Evolutionary conservation across 2,888 invertebrate species (phyloP).

Genomic region (Andrena minutula): DNA sequence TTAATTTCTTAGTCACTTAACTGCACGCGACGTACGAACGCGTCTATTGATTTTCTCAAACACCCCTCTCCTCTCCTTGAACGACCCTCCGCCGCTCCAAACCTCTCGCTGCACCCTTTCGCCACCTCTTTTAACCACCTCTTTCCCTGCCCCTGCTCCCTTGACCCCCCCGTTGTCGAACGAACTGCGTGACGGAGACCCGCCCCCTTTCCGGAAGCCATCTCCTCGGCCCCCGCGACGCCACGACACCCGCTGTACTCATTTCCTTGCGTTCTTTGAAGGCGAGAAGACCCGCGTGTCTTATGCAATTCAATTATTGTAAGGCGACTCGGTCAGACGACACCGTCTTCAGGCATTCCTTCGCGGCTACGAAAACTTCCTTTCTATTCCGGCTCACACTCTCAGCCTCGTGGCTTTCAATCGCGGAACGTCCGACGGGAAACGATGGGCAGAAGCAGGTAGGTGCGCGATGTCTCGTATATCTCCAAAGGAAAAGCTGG

Average conservation of each 20-base stretch:
- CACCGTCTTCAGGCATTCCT: conserved; percentile 63
- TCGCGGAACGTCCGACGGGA: neutral
- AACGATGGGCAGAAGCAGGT: neutral
- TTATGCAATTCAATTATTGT: conserved; percentile 80
- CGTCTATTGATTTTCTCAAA: conserved; percentile 82
- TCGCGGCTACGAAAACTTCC: conserved; percentile 53
- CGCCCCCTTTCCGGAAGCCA: conserved; percentile 77
- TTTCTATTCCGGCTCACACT: neutral
- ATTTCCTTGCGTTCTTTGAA: conserved; percentile 75
- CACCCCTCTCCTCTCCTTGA: conserved; percentile 66
- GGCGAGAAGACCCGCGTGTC: conserved; percentile 78
- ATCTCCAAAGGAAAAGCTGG: neutral
- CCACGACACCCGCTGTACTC: conserved; percentile 67
- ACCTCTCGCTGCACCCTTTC: conserved; percentile 48
- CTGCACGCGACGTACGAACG: conserved; percentile 83
- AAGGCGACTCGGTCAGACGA: conserved; percentile 74
- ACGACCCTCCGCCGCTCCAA: conserved; percentile 50
- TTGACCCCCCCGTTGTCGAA: conserved; percentile 47
- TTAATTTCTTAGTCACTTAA: conserved; percentile 84
- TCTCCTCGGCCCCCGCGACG: conserved; percentile 72
- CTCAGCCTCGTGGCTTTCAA: neutral
- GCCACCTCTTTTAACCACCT: conserved; percentile 65
- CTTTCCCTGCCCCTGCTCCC: conserved; percentile 9
- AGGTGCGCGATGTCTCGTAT: neutral
- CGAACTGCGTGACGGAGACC: conserved; percentile 70